Evolutionary conservation across 53 echinoderm and acorn worm species (phyloP).

Genomic region (Arbacia lixula): DNA sequence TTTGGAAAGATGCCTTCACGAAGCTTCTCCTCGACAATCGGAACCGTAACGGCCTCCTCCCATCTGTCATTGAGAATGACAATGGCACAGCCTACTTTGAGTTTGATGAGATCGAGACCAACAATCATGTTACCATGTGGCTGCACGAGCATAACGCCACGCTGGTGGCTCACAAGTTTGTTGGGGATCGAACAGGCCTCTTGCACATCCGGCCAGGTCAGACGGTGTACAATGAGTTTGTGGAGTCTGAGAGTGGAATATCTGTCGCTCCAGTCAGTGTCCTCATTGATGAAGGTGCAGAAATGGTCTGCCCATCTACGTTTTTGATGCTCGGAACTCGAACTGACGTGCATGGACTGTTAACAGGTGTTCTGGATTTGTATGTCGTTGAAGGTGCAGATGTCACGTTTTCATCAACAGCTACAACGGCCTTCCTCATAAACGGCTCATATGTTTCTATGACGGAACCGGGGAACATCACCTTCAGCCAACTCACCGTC

Average conservation of each 20-base stretch:
- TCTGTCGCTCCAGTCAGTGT: slow-evolving; percentile 93
- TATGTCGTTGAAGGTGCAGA: slow-evolving; percentile 78
- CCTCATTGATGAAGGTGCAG: slow-evolving; percentile 70
- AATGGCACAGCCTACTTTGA: slow-evolving; percentile 76
- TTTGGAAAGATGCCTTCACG: slow-evolving; percentile 79
- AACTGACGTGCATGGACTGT: slow-evolving; percentile 68
- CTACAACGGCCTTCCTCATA: slow-evolving; percentile 77
- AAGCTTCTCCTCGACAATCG: slow-evolving; percentile 83
- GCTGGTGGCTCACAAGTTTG: slow-evolving; percentile 76
- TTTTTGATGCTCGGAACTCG: slow-evolving; percentile 86
- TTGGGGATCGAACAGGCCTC: slow-evolving; percentile 87
- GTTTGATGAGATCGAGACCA: slow-evolving; percentile 86
- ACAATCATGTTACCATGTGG: slow-evolving; percentile 91
- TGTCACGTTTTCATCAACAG: slow-evolving; percentile 75
- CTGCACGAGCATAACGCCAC: slow-evolving; percentile 68
- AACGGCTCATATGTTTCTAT: slow-evolving; percentile 76
- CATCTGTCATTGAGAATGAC: slow-evolving; percentile 89
- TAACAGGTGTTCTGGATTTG: slow-evolving; percentile 75
- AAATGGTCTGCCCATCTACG: slow-evolving; percentile 85
- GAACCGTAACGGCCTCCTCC: slow-evolving; percentile 76
- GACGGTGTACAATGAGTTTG: slow-evolving; percentile 85
- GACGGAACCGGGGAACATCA: slow-evolving; percentile 86
- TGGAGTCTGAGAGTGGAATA: slow-evolving; percentile 86
- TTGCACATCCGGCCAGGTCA: slow-evolving; percentile 74
- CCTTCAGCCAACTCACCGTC: slow-evolving; percentile 79